A percentile compares a stretch with the other conserved stretches of the same genome.
These are phyloP conservation scores for Cerastis leucographa DNA, from an alignment of 2,888 invertebrate species.

Conservation along the genomic window DNA sequence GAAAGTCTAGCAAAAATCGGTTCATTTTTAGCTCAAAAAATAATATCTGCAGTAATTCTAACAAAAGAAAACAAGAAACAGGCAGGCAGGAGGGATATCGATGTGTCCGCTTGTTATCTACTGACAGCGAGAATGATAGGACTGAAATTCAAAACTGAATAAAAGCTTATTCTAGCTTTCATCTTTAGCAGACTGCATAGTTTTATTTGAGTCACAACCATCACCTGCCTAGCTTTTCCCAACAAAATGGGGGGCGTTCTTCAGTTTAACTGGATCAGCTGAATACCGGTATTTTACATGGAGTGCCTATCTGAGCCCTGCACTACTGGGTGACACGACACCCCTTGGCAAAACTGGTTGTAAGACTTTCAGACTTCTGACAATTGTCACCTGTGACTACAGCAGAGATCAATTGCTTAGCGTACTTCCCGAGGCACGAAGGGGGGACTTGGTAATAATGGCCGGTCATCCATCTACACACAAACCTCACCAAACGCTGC, in stretches of 20 bases:
- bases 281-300: neutral
- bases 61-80: neutral
- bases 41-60: neutral
- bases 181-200: neutral
- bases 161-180: neutral
- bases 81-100: neutral
- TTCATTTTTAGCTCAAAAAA: neutral
- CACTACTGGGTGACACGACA: neutral
- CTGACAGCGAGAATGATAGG: neutral
- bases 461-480: neutral
- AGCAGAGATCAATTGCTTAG: neutral
- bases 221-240: neutral
- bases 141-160: conserved; percentile 1
- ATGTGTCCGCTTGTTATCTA: conserved; percentile 1
- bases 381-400: neutral
- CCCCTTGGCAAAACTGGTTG: neutral
- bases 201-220: neutral
- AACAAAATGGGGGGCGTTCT: neutral
- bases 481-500: neutral
- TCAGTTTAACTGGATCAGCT: neutral
- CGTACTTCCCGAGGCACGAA: neutral
- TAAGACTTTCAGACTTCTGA: neutral
- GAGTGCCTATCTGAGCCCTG: neutral
- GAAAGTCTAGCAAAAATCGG: neutral
- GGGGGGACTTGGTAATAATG: neutral